Conservation (phyloP, 2,113 vertebrate species). For the Solea senegalensis region DNA sequence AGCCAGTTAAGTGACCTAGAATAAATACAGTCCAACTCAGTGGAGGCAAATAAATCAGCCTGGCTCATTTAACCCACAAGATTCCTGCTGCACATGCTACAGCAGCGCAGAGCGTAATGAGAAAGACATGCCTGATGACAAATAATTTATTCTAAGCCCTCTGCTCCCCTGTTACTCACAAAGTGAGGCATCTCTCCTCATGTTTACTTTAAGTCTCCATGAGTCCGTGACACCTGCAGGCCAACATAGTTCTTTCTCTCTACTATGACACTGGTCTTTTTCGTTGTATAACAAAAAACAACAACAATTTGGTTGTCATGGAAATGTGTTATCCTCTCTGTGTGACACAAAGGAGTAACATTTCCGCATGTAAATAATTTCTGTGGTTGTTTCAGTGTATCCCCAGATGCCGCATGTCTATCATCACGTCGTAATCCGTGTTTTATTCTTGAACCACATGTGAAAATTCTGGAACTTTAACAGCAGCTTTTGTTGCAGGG, state of each 20-base stretch:
- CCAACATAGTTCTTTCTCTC: not conserved
- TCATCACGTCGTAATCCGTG: slow-evolving; percentile 28
- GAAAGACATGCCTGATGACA: slow-evolving; percentile 59
- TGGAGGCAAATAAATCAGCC: slow-evolving; percentile 65
- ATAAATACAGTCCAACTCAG: slow-evolving; percentile 69
- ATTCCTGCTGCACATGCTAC: slow-evolving; percentile 39
- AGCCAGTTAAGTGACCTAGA: slow-evolving; percentile 74
- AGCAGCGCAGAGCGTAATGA: slow-evolving; percentile 25
- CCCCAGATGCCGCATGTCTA: slow-evolving; percentile 14
- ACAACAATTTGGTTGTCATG: not conserved
- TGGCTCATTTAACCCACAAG: slow-evolving; percentile 63
- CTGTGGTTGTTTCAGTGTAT: slow-evolving; percentile 33
- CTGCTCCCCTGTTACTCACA: slow-evolving; percentile 22
- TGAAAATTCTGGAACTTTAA: slow-evolving; percentile 52
- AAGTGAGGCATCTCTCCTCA: not conserved
- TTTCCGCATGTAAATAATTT: slow-evolving; percentile 23
- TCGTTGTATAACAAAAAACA: slow-evolving; percentile 6
- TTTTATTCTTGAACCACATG: slow-evolving; percentile 46
- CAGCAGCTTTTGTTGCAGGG: slow-evolving; percentile 28
- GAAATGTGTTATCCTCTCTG: slow-evolving; percentile 2
- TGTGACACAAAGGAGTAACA: not conserved
- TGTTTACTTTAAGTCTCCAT: not conserved
- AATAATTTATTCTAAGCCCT: slow-evolving; percentile 51
- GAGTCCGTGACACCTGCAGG: slow-evolving; percentile 13
- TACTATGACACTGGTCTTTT: not conserved